Evolutionary conservation across 2,797 vertebrate species (phyloP), one percentile per base, ranked within the genome.

Genomic region (Helicolenus hilgendorfi): DNA sequence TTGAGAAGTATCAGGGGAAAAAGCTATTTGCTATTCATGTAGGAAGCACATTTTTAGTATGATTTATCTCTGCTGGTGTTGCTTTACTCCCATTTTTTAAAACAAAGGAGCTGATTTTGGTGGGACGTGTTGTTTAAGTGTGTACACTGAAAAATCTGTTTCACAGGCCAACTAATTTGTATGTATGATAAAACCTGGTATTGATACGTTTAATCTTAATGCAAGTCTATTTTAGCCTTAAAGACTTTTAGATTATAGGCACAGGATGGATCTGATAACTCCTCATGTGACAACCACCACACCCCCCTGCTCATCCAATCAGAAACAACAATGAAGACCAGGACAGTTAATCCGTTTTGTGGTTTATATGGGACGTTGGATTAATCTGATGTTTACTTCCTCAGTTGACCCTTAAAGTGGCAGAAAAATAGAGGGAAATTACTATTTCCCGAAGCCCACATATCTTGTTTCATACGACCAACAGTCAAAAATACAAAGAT

Each of bases 1-100:
- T 85, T 86, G 29, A 85, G 56, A 86, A 77, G 79, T 72, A 86
- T 91, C 60, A 64, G 22, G 31, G 67, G 36, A 20, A 80, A 83
- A 73, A 60, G 69, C 31, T 53, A 60, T 77, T 80, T 86, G 13
- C 56, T 85, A 49, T 89, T 89, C 67, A 74, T 80, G 78, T 67
- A 77, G 58, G 68, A 76, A 78, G 85, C 29, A 72, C 41, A 71
- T 81, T 85, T 83, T 80, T 63, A 79, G 75, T 55, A 53, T n/a
- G 45, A 82, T 81, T 81, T 83, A 72, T 80, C 81, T 86, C 67
- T 67, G 59, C 55, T 88, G 59, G 60, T 83, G 69, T 65, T 22
- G 55, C 56, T 85, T 86, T 55, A 69, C 38, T 77, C 31, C 35
- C 29, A 6, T 67, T 89, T 84, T 27, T n/a, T 58, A 78, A 74